A percentile compares a stretch with the other conserved stretches of the same genome.
phyloP scores from a whole-genome alignment of 2,113 vertebrate genomes.

The Hystrix cristata region DNA sequence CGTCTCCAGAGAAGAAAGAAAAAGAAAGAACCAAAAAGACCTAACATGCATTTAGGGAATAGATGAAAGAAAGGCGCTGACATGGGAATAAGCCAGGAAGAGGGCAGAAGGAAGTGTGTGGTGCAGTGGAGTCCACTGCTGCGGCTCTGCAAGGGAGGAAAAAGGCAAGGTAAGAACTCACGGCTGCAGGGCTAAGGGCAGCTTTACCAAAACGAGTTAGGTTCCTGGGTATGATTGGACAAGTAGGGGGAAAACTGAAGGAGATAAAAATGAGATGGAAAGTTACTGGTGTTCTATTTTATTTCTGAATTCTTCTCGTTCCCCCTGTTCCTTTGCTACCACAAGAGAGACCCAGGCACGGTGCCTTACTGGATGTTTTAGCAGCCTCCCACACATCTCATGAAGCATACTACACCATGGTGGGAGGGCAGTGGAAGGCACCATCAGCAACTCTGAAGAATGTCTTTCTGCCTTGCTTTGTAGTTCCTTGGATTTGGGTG shows the following conservation, averaged over 20 bases:
- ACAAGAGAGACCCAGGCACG: neutral
- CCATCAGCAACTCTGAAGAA: neutral
- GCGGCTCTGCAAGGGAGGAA: rapidly evolving
- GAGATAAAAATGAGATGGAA: neutral
- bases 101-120: neutral
- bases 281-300: neutral
- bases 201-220: neutral
- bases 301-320: neutral
- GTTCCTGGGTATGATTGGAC: neutral
- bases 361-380: neutral
- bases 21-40: neutral
- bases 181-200: neutral
- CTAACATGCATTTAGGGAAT: neutral
- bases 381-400: neutral
- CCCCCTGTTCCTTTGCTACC: neutral
- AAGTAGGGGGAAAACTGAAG: neutral
- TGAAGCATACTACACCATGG: neutral
- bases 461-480: neutral
- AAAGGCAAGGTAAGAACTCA: no score
- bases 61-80: neutral
- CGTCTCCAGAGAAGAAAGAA: neutral
- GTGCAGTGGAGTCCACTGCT: no score
- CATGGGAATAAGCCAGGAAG: neutral
- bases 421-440: neutral
- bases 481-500: neutral